Percentiles rank a stretch among this genome's conserved stretches.
Evolutionary conservation across 2,113 vertebrate genomes (phyloP).

Genomic region (Marmota flaviventris): DNA sequence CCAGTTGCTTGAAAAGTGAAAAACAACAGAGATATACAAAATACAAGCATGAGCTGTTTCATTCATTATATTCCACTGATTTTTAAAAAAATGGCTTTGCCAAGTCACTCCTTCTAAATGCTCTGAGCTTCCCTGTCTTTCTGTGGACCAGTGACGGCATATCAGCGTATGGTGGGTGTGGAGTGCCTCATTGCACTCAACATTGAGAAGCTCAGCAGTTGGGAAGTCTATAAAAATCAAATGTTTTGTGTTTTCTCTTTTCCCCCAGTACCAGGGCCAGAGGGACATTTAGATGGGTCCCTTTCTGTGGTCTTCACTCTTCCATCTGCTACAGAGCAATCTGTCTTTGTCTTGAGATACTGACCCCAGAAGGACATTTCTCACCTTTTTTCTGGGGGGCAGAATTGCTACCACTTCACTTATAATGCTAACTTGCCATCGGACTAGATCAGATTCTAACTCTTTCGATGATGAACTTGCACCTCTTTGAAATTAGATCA

Average conservation of each 20-base stretch:
- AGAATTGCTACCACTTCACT: constrained; percentile 8
- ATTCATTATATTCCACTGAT: neutral
- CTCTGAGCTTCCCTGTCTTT: neutral
- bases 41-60: neutral
- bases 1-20: neutral
- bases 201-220: neutral
- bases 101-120: neutral
- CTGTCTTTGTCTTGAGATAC: neutral
- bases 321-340: neutral
- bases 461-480: neutral
- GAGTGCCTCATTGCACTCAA: neutral
- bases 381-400: neutral
- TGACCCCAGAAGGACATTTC: neutral
- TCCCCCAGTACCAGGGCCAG: neutral
- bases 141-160: too few species aligned
- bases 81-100: neutral
- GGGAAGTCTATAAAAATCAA: neutral
- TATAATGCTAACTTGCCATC: neutral
- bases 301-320: neutral
- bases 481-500: neutral
- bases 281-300: neutral
- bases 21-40: neutral
- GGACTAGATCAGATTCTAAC: neutral
- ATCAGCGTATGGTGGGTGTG: too few species aligned
- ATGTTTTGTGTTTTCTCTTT: neutral